Percentiles rank a stretch among this genome's conserved stretches.
These are phyloP conservation scores for Gastracanthus pulcherrimus DNA, from an alignment of 2,888 invertebrate genomes.

Conservation along the genomic window DNA sequence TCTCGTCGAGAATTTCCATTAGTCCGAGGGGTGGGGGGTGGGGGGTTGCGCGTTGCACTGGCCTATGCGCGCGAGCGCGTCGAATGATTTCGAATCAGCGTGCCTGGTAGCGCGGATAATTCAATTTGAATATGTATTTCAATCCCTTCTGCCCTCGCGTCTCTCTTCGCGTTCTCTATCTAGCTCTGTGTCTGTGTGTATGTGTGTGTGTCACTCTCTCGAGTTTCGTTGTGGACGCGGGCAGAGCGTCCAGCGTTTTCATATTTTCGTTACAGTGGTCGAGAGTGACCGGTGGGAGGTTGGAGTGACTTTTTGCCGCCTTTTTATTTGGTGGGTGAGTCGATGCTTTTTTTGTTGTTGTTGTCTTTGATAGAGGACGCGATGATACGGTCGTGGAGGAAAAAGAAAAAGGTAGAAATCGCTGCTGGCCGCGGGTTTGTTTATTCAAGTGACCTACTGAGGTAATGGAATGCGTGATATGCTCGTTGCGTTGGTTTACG, in stretches of 20 bases:
- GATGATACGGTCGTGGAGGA: not conserved
- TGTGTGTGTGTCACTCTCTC: not conserved
- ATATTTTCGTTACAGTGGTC: conserved; percentile 29
- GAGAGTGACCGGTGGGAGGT: not conserved
- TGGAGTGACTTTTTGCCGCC: not conserved
- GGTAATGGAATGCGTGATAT: conserved; percentile 6
- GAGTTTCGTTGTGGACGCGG: not conserved
- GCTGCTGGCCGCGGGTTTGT: not conserved
- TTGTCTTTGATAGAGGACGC: too few relatives aligned
- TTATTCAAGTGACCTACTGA: conserved; percentile 2
- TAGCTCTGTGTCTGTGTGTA: not conserved
- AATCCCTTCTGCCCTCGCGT: conserved; percentile 43
- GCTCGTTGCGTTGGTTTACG: not conserved
- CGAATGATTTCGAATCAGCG: conserved; percentile 77
- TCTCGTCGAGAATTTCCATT: conserved; percentile 75
- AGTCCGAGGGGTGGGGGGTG: conserved; percentile 69
- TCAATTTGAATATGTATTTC: conserved; percentile 77
- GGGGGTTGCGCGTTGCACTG: conserved; percentile 29
- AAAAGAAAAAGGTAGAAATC: too few relatives aligned
- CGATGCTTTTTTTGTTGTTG: too few relatives aligned
- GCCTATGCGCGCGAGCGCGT: conserved; percentile 59
- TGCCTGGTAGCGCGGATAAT: conserved; percentile 76
- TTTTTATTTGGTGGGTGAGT: too few relatives aligned
- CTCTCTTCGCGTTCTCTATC: not conserved
- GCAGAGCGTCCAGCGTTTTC: conserved; percentile 6